These are phyloP conservation scores for Channa maculata DNA, from an alignment of 2,113 vertebrate species.

Conservation along the genomic window DNA sequence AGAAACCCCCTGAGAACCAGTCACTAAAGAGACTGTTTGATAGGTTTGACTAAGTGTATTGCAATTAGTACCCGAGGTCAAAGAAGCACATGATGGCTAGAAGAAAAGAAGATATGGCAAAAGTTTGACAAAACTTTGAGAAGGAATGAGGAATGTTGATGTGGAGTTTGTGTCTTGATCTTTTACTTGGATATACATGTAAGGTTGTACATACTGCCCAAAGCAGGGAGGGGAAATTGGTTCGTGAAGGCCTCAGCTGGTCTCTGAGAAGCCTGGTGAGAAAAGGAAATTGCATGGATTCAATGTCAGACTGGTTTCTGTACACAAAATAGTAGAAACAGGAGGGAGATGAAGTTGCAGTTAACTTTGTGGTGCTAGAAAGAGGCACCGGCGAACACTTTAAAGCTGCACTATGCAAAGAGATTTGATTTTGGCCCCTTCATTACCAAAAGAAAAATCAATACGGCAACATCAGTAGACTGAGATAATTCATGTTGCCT, in stretches of 20 bases:
- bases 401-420: constrained; percentile 2
- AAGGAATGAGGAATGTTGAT: constrained; percentile 26
- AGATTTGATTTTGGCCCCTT: not conserved
- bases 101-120: not conserved
- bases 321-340: not conserved
- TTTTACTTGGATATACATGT: constrained; percentile 40
- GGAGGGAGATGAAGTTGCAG: not conserved
- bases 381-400: not conserved
- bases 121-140: fast-evolving
- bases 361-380: not conserved
- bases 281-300: not conserved
- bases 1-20: no score
- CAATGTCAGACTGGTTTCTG: constrained; percentile 57
- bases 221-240: constrained; percentile 9
- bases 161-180: constrained; percentile 12
- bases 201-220: constrained; percentile 17
- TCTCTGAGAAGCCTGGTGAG: constrained; percentile 62
- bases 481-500: no score
- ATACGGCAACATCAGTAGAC: no score
- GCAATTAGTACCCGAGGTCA: not conserved
- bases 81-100: not conserved
- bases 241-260: constrained; percentile 64
- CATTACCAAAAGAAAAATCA: no score
- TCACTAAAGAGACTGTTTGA: not conserved
- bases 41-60: not conserved